Conservation (phyloP, 2,888 invertebrate species). For the Mesopsocus fuscifrons region DNA sequence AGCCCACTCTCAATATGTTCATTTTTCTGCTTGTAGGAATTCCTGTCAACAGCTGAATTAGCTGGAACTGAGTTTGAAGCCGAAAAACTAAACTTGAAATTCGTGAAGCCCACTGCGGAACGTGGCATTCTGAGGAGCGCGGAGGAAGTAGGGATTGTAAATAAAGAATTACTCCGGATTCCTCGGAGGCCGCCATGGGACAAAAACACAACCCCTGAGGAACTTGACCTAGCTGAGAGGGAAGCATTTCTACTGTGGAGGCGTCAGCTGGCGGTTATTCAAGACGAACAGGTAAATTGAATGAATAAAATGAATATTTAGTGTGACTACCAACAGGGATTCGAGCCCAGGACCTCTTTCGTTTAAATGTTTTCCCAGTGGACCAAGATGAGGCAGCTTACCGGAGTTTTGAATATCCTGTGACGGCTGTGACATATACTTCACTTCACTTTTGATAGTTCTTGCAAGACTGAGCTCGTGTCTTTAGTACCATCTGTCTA, state of each 20-base stretch:
- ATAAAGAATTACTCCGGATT: constrained; percentile 47
- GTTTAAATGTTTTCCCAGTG: too few species aligned
- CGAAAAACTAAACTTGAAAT: constrained; percentile 69
- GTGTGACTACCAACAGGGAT: too few species aligned
- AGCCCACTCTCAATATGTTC: too few species aligned
- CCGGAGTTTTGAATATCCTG: too few species aligned
- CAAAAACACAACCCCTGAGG: constrained; percentile 50
- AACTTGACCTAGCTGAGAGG: constrained; percentile 60
- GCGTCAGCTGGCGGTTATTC: constrained; percentile 54
- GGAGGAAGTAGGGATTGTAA: constrained; percentile 33
- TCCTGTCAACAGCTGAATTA: constrained; percentile 83
- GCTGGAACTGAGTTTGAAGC: constrained; percentile 84
- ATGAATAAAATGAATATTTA: too few species aligned
- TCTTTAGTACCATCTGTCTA: too few species aligned
- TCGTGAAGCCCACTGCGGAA: constrained; percentile 41
- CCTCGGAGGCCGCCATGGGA: constrained; percentile 79
- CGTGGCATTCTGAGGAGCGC: constrained; percentile 35
- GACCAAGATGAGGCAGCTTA: too few species aligned
- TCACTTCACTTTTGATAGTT: too few species aligned
- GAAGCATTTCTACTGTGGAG: constrained; percentile 84
- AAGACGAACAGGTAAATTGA: too few species aligned
- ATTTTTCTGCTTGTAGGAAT: constrained; percentile 34
- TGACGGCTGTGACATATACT: too few species aligned
- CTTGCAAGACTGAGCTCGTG: too few species aligned
- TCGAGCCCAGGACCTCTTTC: too few species aligned